phyloP scores from a whole-genome alignment of 2,888 invertebrate species.

The Enchytraeus crypticus region DNA sequence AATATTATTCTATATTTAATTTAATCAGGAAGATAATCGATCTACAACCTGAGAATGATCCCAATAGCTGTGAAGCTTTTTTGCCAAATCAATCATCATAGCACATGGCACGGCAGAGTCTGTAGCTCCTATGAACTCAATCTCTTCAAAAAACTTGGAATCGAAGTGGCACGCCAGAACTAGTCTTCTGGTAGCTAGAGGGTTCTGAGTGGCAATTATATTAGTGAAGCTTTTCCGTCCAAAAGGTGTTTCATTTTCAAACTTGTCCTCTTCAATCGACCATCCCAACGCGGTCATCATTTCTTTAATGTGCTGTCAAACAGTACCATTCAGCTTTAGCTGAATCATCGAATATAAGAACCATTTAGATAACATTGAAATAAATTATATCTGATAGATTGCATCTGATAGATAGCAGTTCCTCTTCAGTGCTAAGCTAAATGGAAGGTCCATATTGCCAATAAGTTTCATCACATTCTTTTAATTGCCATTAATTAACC shows the following conservation, averaged over 20 bases:
- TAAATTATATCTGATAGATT: too few species aligned
- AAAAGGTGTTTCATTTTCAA: conserved; percentile 65
- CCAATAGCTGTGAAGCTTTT: too few species aligned
- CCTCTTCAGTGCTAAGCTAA: neutral
- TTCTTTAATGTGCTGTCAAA: neutral
- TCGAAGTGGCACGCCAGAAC: conserved; percentile 53
- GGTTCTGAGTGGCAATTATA: conserved; percentile 62
- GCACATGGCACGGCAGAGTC: conserved; percentile 91
- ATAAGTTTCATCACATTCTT: too few species aligned
- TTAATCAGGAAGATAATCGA: too few species aligned
- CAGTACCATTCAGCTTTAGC: too few species aligned
- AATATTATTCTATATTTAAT: too few species aligned
- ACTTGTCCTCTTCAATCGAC: conserved; percentile 68
- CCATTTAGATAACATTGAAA: too few species aligned
- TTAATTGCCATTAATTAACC: too few species aligned
- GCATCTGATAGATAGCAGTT: neutral
- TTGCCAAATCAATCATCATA: conserved; percentile 49
- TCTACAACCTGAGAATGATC: too few species aligned
- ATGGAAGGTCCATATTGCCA: too few species aligned
- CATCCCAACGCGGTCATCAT: conserved; percentile 56
- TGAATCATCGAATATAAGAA: too few species aligned
- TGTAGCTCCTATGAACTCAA: conserved; percentile 66
- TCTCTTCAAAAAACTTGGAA: conserved; percentile 63
- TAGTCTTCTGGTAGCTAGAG: conserved; percentile 46
- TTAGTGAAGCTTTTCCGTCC: conserved; percentile 73